Base-by-base conservation (phyloP, 2,797 vertebrate genomes). In the Clamator glandarius region DNA sequence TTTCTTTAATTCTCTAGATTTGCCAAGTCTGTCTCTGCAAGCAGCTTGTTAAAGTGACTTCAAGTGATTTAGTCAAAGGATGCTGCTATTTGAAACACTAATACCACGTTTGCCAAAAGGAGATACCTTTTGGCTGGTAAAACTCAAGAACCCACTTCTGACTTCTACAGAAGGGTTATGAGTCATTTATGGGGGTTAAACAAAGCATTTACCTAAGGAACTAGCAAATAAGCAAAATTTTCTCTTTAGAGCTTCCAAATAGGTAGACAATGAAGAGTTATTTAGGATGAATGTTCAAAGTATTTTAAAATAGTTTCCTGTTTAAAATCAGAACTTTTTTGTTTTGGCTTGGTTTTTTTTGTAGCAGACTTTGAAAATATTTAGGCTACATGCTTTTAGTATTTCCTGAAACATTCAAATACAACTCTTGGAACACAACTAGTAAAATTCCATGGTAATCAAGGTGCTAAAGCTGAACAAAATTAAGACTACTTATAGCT, bases 401-500 rank as follows among this genome's bases (percentile, higher is more conserved):
- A 29, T 41, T 86, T 94, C 52, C 84, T 76, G 36, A 67, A 94
- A 83, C 25, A 23, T 77, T 78, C 85, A n/a, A 36, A 12, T 92
- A 78, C 51, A 67, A 52, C 54, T 94, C 15, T 7, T 76, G 59
- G 39, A 90, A 72, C 54, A 63, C 21, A 84, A 54, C 64, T n/a
- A n/a, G n/a, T n/a, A n/a, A n/a, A n/a, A n/a, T n/a, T n/a, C n/a
- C n/a, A n/a, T n/a, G n/a, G n/a, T n/a, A n/a, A n/a, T n/a, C 90
- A 35, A 94, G 64, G 61, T 87, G 81, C 63, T 96, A 57, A 88
- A 88, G 81, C 9, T 79, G 52, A 87, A 57, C n/a, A 57, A 59
- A 90, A 78, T 69, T 28, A 50, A 92, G 70, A 77, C 86, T 41
- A 95, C 20, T 68, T 96, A 73, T 92, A 93, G 95, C 76, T 96